These are phyloP conservation scores for Tethea ocularis DNA, from an alignment of 2,888 invertebrate species.

Conservation along the genomic window DNA sequence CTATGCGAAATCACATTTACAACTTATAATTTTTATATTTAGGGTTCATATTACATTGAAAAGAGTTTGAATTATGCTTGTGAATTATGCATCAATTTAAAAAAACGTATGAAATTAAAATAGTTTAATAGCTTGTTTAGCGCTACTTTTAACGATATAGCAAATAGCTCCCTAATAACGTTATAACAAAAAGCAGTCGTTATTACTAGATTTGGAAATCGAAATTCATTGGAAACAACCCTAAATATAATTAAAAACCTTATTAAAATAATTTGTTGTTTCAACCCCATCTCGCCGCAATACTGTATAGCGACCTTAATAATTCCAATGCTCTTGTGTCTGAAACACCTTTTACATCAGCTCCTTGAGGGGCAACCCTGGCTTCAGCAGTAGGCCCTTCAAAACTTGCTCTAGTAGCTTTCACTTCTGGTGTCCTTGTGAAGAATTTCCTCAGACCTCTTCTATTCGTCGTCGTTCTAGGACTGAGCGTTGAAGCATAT, in stretches of 20 bases:
- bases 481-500: conserved; percentile 54
- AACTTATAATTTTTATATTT: conserved; percentile 5
- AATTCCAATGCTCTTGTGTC: conserved; percentile 92
- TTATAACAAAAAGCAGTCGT: background rate
- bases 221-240: conserved; percentile 36
- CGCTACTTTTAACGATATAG: background rate
- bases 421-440: conserved; percentile 52
- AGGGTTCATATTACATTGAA: background rate
- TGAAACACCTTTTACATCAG: conserved; percentile 80
- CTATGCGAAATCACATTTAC: conserved; percentile 19
- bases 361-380: conserved; percentile 52
- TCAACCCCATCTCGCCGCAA: conserved; percentile 92
- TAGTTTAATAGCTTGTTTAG: too few relatives aligned
- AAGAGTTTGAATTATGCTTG: background rate
- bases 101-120: too few relatives aligned
- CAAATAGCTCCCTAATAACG: background rate
- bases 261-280: conserved; percentile 31
- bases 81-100: background rate
- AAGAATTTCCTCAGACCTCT: conserved; percentile 69
- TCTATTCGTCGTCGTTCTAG: conserved; percentile 54
- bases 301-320: conserved; percentile 91
- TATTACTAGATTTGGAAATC: background rate
- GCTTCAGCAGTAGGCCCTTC: conserved; percentile 74
- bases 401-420: conserved; percentile 39
- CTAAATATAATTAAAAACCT: conserved; percentile 54